These are phyloP conservation scores for Conopomorpha cramerella DNA, from an alignment of 1,140 invertebrate species.

Conservation along the genomic window DNA sequence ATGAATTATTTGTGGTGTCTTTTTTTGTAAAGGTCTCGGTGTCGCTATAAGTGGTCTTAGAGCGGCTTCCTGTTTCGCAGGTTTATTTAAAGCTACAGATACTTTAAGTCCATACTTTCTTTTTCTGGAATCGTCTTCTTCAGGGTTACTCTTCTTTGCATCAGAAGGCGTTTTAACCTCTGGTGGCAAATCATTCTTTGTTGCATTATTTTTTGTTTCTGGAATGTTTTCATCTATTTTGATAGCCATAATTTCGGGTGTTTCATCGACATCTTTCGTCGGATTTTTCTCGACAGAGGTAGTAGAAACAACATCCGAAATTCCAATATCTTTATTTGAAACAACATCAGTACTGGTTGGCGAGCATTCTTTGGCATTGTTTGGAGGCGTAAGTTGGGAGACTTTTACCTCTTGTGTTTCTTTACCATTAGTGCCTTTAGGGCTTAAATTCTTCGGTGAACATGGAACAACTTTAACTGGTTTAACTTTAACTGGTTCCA, in stretches of 20 bases:
- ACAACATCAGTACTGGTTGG: too few species aligned
- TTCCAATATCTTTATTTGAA: too few species aligned
- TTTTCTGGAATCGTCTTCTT: slow-evolving; percentile 5
- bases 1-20: slow-evolving; percentile 34
- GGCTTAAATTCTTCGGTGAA: too few species aligned
- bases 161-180: slow-evolving; percentile 15
- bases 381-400: too few species aligned
- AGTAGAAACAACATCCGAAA: too few species aligned
- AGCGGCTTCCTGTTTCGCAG: slow-evolving; percentile 60
- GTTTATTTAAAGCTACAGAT: slow-evolving; percentile 15
- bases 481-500: too few species aligned
- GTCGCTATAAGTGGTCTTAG: slow-evolving; percentile 61
- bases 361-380: too few species aligned
- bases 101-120: slow-evolving; percentile 7
- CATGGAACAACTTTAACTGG: too few species aligned
- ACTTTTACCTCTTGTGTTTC: too few species aligned
- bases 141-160: slow-evolving; percentile 6
- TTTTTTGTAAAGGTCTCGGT: slow-evolving; percentile 63
- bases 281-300: too few species aligned
- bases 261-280: too few species aligned
- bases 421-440: too few species aligned
- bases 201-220: slow-evolving; percentile 4
- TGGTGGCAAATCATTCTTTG: slow-evolving; percentile 5
- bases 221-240: not conserved
- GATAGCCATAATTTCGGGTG: not conserved